Conservation (phyloP, 2,888 invertebrate species). For the Megalurothrips usitatus region DNA sequence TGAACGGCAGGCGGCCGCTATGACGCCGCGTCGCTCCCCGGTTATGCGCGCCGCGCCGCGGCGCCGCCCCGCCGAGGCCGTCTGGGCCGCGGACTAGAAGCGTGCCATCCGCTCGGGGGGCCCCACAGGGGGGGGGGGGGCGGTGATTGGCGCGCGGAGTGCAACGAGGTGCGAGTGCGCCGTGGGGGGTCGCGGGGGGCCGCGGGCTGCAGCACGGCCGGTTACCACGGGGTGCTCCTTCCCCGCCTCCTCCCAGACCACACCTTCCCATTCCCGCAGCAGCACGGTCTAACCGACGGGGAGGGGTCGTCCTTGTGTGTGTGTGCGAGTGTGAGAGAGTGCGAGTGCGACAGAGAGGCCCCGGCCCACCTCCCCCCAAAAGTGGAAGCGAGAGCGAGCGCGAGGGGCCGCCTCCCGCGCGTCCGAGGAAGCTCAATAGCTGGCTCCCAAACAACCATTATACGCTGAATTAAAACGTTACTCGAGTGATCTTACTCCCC, state of each 20-base stretch:
- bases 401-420: background rate
- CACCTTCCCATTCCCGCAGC: conserved; percentile 17
- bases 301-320: background rate
- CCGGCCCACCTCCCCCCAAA: too few species aligned
- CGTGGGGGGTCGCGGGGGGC: too few species aligned
- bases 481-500: conserved; percentile 21
- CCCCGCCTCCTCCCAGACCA: background rate
- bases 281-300: conserved; percentile 4
- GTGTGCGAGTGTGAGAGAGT: background rate
- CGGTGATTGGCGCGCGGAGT: too few species aligned
- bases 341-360: background rate
- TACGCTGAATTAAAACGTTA: conserved; percentile 26
- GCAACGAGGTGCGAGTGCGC: background rate
- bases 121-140: background rate
- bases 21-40: background rate
- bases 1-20: background rate
- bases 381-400: background rate
- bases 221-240: too few species aligned
- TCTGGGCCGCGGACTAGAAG: background rate
- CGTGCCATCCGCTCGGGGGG: too few species aligned
- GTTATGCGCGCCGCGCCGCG: too few species aligned
- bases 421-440: conserved; percentile 6
- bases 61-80: too few species aligned
- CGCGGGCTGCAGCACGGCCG: background rate
- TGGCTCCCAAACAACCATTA: conserved; percentile 21